phyloP scores from a whole-genome alignment of 23 tunicate genomes.

The Halocynthia aurantium region DNA sequence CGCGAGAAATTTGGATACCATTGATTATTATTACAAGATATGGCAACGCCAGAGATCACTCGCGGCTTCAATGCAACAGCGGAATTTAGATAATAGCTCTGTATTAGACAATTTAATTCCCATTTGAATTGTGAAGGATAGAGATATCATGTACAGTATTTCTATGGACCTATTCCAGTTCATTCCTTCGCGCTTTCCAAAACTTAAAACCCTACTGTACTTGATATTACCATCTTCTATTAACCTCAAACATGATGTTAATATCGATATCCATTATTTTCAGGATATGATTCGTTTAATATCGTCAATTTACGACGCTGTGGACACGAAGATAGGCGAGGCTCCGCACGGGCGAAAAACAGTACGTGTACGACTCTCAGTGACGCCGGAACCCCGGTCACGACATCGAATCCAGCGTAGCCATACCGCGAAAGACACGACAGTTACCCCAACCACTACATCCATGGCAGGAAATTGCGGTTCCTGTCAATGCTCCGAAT shows the following conservation, averaged over 20 bases:
- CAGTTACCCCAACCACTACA: not conserved
- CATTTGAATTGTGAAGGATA: too few relatives aligned
- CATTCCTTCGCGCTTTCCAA: too few relatives aligned
- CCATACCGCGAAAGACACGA: not conserved
- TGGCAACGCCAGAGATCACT: too few relatives aligned
- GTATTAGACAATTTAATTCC: too few relatives aligned
- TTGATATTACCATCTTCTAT: not conserved
- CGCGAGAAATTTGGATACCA: conserved; percentile 8
- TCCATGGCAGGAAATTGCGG: too few relatives aligned
- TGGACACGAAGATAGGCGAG: conserved; percentile 17
- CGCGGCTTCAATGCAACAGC: too few relatives aligned
- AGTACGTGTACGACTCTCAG: conserved; percentile 49
- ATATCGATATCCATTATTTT: not conserved
- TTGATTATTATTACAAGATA: not conserved
- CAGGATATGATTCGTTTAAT: conserved; percentile 44
- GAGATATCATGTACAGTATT: too few relatives aligned
- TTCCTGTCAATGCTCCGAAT: conserved; percentile 1
- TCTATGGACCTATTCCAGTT: too few relatives aligned
- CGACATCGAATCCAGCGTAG: not conserved
- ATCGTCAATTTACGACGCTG: conserved; percentile 48
- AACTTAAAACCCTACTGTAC: too few relatives aligned
- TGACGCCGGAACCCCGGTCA: conserved; percentile 25
- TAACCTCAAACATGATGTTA: too few relatives aligned
- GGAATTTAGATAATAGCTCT: too few relatives aligned
- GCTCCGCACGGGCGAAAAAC: conserved; percentile 25